Evolutionary conservation across 2,797 vertebrate genomes (phyloP), one percentile per base, ranked within the genome.

Genomic region (Sparidentex hasta): DNA sequence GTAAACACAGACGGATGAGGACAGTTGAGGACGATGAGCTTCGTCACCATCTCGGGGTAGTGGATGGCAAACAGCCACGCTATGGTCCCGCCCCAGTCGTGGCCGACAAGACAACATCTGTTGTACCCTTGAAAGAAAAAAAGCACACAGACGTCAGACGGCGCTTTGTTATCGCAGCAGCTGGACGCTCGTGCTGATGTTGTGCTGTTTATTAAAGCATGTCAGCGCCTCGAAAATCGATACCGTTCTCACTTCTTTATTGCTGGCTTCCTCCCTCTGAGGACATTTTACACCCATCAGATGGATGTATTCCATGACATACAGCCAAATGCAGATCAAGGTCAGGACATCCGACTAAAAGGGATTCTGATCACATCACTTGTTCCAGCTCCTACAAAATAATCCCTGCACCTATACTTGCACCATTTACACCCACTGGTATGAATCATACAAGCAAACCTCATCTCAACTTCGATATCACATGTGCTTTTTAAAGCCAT

Each of bases 21-120:
- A 84, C 97, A 98, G 93, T 99, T 99, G 47, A 99, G 93, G 83
- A 99, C 97, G 59, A 99, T 97, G 83, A 99, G 96, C 81, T 98
- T 99, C 9, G 96, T 97, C 88, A 99, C 97, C 97, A 98, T 97
- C 94, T 99, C 98, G 3, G 98, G 98, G 87, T 98, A 99, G 89
- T 98, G 96, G 82, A 99, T 97, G 64, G 98, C 97, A 73, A 97
- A 97, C 61, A 99, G 94, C 98, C 98, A 99, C 16, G 98, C 98
- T 4, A 99, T 94, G 90, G 97, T 97, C 82, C 98, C 98, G 11
- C 98, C 98, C 98, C 98, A 99, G 94, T 99, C 98, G 3, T 99
- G 98, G 75, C 98, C 98, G 85, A 99, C 96, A 61, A 99, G 94
- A 88, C 97, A 97, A 90, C 98, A 99, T 93, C 98, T 97, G 95